Evolutionary conservation across 2,113 vertebrate genomes (phyloP).

Genomic region (Brachyhypopomus gauderio): DNA sequence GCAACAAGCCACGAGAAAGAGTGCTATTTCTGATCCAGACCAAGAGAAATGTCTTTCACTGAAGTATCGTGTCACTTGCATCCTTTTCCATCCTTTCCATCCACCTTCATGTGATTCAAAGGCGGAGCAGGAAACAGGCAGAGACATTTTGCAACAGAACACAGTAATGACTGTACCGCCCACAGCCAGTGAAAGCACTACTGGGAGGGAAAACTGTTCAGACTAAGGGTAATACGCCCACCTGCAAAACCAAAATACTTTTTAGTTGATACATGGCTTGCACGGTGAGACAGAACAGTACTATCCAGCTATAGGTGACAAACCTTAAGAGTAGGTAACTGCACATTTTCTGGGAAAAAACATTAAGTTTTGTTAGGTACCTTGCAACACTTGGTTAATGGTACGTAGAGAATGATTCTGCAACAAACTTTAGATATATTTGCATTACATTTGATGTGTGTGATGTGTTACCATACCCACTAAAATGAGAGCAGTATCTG

Average conservation of each 20-base stretch:
- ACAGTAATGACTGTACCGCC: not conserved
- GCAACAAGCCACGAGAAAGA: too few relatives aligned
- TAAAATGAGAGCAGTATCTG: not conserved
- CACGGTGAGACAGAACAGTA: not conserved
- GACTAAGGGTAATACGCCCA: not conserved
- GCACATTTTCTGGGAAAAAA: not conserved
- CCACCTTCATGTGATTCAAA: not conserved
- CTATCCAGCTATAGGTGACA: not conserved
- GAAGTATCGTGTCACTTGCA: not conserved
- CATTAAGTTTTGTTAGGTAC: too few relatives aligned
- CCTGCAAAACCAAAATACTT: not conserved
- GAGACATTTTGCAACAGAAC: conserved; percentile 3
- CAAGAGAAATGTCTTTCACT: not conserved
- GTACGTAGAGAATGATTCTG: not conserved
- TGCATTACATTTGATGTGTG: not conserved
- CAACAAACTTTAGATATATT: not conserved
- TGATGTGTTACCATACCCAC: not conserved
- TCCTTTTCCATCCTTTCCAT: not conserved
- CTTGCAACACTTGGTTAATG: too few relatives aligned
- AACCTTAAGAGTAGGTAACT: not conserved
- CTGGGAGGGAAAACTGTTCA: not conserved
- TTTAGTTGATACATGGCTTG: not conserved
- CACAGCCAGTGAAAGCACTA: not conserved
- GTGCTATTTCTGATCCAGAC: not conserved
- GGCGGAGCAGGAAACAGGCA: not conserved